Evolutionary conservation across 2,113 vertebrate genomes (phyloP), one percentile per base, ranked within the genome.

Genomic region (Alethe castanea): DNA sequence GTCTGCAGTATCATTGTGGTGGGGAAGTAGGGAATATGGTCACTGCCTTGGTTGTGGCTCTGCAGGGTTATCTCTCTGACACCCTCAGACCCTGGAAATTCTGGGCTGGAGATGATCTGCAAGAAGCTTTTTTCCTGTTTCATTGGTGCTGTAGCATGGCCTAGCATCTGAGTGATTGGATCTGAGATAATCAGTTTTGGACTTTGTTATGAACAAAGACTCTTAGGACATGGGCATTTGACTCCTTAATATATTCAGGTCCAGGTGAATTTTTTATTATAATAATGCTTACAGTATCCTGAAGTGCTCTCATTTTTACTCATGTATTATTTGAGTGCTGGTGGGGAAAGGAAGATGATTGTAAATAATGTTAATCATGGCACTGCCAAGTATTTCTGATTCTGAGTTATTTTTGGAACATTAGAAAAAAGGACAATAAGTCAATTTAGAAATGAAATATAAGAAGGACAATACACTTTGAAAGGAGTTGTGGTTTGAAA

Each of bases 261-360:
- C 13, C 38, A 77, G 57, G 50, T 95, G 72, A 81, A 60, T 76
- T 82, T 79, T 80, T 78, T 28, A 36, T 66, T 2, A 31, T 64
- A 57, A 42, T 65, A 56, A 38, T 47, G 5, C 33, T n/a, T 90
- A 50, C 57, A 91, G 16, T 59, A 69, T 47, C 40, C 73, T 74
- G 24, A 81, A 38, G n/a, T 74, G 19, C 16, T 91, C 29, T 92
- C 31, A 81, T 87, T 87, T 85, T 95, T 72, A 45, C 40, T 94
- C 1, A 1, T 74, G 14, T 40, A 67, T 90, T 85, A 40, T 69
- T 88, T 81, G 47, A 81, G 15, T 19, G 17, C n/a, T 24, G 3
- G 11, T 17, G 42, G 9, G 13, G 14, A 18, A 77, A 88, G 16
- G 24, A 81, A 67, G 52, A 42, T 44, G 20, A 48, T 45, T 86